Conservation (phyloP, 2,888 invertebrate genomes). For the Netelia virgata region DNA sequence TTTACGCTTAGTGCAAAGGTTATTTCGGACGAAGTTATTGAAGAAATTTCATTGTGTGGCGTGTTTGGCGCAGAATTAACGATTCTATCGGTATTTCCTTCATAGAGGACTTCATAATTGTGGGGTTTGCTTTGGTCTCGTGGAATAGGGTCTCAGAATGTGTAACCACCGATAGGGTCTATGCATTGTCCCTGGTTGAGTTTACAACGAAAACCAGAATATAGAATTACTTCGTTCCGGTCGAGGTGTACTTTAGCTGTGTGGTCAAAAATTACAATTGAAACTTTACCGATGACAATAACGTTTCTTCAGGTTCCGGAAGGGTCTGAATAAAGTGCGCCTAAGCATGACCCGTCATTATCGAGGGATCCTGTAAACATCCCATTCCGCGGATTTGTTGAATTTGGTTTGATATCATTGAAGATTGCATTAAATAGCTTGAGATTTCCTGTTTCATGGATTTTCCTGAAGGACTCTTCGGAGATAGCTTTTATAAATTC, state of each 20-base stretch:
- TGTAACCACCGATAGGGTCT: constrained; percentile 3
- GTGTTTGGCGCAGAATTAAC: neutral
- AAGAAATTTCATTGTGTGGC: neutral
- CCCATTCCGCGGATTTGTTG: no score
- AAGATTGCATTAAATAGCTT: no score
- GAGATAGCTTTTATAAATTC: no score
- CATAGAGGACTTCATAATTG: neutral
- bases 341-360: no score
- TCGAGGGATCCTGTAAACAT: no score
- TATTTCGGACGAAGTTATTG: neutral
- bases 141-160: neutral
- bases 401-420: no score
- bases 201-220: neutral
- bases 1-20: neutral
- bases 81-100: neutral
- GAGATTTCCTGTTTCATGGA: no score
- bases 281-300: neutral
- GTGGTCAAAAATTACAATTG: neutral
- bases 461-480: no score
- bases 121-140: neutral
- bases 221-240: neutral
- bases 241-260: neutral
- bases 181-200: neutral
- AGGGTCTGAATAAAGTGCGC: no score
- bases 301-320: constrained; percentile 1